Evolutionary conservation across 1,140 invertebrate species (phyloP).

Genomic region (Trichonephila clavipes): DNA sequence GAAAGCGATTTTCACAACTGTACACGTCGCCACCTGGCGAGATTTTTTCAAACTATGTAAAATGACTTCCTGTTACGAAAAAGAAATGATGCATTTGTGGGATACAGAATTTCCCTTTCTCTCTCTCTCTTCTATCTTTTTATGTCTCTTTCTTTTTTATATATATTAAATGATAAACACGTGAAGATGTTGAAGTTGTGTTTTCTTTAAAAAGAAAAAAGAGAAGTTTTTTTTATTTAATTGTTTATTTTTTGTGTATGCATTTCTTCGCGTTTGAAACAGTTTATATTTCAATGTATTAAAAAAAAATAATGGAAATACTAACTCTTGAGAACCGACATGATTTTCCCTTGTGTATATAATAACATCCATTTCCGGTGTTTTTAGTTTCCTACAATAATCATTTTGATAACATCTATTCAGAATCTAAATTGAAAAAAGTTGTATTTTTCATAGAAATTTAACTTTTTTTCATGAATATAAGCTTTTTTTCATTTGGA

Average conservation of each 20-base stretch:
- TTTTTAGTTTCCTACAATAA: not conserved
- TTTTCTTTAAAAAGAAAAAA: not conserved
- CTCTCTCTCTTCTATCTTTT: not conserved
- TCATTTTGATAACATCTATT: too few species aligned
- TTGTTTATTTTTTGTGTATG: not conserved
- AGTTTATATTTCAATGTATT: too few species aligned
- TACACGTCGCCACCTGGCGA: not conserved
- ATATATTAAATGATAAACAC: not conserved
- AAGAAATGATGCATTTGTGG: not conserved
- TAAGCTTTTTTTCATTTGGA: too few species aligned
- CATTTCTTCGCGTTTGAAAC: too few species aligned
- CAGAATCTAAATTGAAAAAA: too few species aligned
- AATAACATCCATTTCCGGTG: not conserved
- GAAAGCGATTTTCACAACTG: not conserved
- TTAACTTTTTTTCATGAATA: too few species aligned
- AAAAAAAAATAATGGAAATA: not conserved
- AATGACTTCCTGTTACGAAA: constrained; percentile 20
- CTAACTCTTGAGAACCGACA: not conserved
- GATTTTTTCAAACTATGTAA: not conserved
- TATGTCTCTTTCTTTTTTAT: not conserved
- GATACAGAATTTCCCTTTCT: not conserved
- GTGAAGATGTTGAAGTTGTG: not conserved
- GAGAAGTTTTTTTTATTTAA: not conserved
- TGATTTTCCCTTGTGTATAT: not conserved
- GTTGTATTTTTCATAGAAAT: too few species aligned